phyloP scores from a whole-genome alignment of 2,113 vertebrate species.

The Tetrax tetrax region DNA sequence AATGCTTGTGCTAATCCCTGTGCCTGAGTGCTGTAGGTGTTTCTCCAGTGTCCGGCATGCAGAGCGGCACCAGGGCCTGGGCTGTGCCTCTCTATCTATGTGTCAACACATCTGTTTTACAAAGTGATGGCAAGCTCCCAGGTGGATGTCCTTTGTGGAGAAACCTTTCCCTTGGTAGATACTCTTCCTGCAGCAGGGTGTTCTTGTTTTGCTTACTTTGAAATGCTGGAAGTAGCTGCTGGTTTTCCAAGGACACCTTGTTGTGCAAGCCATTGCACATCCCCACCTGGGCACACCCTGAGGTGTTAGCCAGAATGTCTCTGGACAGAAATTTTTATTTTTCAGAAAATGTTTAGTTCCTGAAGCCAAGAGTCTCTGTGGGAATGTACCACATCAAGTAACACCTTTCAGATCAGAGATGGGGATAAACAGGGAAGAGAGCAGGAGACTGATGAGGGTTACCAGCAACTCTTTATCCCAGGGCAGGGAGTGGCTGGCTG shows the following conservation, averaged over 20 bases:
- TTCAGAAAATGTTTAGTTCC: neutral
- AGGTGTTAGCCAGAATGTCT: neutral
- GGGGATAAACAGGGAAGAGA: neutral
- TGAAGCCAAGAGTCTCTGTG: neutral
- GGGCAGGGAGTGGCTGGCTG: neutral
- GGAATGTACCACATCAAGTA: neutral
- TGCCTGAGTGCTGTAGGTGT: neutral
- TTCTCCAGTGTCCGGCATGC: neutral
- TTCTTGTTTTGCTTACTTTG: constrained; percentile 6
- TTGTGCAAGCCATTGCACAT: neutral
- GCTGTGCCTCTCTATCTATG: neutral
- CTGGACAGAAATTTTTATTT: neutral
- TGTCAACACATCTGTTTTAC: neutral
- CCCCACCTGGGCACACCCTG: neutral
- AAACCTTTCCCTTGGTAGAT: neutral
- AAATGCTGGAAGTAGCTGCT: neutral
- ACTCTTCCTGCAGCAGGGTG: neutral
- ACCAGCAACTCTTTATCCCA: neutral
- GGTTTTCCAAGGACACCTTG: neutral
- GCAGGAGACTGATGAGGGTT: fast-evolving
- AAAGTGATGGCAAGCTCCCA: neutral
- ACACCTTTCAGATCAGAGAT: neutral
- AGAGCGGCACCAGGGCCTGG: neutral
- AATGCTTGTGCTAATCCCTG: neutral
- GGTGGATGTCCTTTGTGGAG: neutral